Evolutionary conservation across 2,797 vertebrate genomes (phyloP).

Genomic region (Rhinichthys osculus): DNA sequence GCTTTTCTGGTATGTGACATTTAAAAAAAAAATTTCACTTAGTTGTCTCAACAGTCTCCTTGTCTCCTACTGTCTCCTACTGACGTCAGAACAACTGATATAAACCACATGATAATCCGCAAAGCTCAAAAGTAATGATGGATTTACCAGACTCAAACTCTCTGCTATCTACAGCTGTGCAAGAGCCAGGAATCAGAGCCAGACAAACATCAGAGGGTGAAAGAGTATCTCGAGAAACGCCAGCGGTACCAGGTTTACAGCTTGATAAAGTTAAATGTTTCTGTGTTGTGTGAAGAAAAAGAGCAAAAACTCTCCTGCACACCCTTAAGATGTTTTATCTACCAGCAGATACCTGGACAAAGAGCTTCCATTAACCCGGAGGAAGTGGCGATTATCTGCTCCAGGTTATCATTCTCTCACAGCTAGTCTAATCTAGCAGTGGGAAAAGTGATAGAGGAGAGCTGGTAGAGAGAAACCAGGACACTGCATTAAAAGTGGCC

Average conservation of each 20-base stretch:
- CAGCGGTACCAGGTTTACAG: neutral
- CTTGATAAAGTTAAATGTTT: neutral
- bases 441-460: slow-evolving; percentile 18
- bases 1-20: neutral
- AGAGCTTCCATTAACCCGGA: slow-evolving; percentile 11
- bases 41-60: neutral
- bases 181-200: neutral
- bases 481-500: slow-evolving; percentile 21
- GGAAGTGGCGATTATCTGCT: neutral
- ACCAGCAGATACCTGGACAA: neutral
- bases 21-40: neutral
- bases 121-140: slow-evolving; percentile 12
- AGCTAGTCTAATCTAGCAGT: slow-evolving; percentile 12
- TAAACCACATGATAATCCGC: neutral
- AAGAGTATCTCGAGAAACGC: neutral
- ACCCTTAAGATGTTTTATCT: slow-evolving; percentile 18
- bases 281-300: neutral
- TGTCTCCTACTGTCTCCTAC: too few relatives aligned
- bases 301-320: neutral
- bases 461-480: slow-evolving; percentile 37
- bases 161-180: neutral
- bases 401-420: slow-evolving; percentile 22
- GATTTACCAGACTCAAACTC: neutral
- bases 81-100: neutral
- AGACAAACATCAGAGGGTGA: neutral